Base-by-base conservation (phyloP, 1,140 invertebrate species). In the Cydia splendana region DNA sequence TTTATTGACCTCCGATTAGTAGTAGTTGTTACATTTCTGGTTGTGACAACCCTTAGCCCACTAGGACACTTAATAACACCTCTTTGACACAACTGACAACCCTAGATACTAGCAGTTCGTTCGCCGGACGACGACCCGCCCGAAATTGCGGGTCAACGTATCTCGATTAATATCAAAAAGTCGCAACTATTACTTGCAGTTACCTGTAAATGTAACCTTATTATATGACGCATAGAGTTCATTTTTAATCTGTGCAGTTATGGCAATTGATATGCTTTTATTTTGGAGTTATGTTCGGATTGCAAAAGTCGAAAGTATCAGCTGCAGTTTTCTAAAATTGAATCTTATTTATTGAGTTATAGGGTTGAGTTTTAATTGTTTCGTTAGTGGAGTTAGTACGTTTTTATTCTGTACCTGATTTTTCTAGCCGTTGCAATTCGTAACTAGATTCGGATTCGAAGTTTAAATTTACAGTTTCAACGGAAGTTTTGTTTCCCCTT, bases 101-200 rank as follows among this genome's bases (percentile, higher is more conserved):
- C 67, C 67, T 71, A 38, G 24, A 13, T n/a, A 20, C 30, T 7
- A 10, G 67, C 34, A 71, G 67, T 71, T 71, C 67, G 34, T 71
- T 71, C 67, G 15, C 67, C 67, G 67, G 67, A 12, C 67, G 30
- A 38, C 67, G 67, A 71, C 67, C 67, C n/a, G 28, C 15, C 65
- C 67, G 34, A 71, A 71, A 71, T 71, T 42, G 67, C 67, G 34
- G 67, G 67, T 71, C 67, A 71, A 45, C 30, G 67, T 71, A 71
- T 42, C 57, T 62, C n/a, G 18, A 62, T 10, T 24, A 48, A n/a
- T 62, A 57, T 62, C 20, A 20, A 62, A 62, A 62, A n/a, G 20
- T 62, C 20, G 9, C 20, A 62, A 24, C 9, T 62, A 24, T 24
- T 12, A 3, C 1, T 24, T 10, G 7, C 20, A 9, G 10, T 24